Evolutionary conservation across 2,113 vertebrate genomes (phyloP).

Genomic region (Zosterops lateralis): DNA sequence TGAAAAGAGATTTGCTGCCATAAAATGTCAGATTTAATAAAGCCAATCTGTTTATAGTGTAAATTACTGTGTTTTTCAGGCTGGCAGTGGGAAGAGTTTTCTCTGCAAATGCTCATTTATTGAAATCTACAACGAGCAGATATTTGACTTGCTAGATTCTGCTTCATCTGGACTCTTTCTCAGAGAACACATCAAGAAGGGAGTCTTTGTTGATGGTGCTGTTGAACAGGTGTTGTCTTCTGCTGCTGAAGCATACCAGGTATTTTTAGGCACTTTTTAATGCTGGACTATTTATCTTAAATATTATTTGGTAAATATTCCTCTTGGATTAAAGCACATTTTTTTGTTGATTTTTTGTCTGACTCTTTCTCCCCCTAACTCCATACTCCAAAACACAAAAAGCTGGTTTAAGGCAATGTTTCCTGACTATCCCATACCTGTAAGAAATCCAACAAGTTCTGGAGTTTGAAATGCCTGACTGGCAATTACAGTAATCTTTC

Average conservation of each 20-base stretch:
- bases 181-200: slow-evolving; percentile 95
- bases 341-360: neutral
- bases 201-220: slow-evolving; percentile 91
- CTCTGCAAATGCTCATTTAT: slow-evolving; percentile 98
- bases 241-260: slow-evolving; percentile 93
- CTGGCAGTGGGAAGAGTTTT: slow-evolving; percentile 86
- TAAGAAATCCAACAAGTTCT: neutral
- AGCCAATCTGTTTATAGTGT: neutral
- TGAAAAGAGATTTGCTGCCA: neutral
- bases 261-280: slow-evolving; percentile 45
- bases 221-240: slow-evolving; percentile 90
- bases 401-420: neutral
- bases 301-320: neutral
- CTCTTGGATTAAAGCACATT: neutral
- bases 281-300: neutral
- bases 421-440: neutral
- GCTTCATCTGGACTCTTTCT: slow-evolving; percentile 90
- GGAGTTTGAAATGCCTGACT: neutral
- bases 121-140: slow-evolving; percentile 98
- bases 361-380: neutral
- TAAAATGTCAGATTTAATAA: neutral
- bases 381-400: neutral
- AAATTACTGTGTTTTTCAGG: slow-evolving; percentile 71
- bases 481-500: neutral
- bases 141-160: slow-evolving; percentile 92